Percentiles rank a stretch among this genome's conserved stretches.
phyloP scores from a whole-genome alignment of 2,113 vertebrate species.

The Nettapus auritus region DNA sequence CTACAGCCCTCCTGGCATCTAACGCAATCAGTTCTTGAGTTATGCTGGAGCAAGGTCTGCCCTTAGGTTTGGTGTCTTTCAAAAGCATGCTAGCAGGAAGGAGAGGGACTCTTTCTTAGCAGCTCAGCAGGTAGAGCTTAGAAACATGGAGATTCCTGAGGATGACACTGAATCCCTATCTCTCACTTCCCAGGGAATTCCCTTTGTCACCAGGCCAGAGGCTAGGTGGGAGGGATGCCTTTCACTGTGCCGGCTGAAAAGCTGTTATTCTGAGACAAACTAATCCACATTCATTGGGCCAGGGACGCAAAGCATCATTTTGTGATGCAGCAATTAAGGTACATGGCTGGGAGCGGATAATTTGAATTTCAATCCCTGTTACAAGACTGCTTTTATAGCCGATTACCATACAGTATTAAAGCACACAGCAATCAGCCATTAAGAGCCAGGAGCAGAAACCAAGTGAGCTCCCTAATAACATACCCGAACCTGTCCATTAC shows the following conservation, averaged over 20 bases:
- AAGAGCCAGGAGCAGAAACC: conserved; percentile 3
- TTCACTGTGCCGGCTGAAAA: background rate
- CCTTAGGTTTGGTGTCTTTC: background rate
- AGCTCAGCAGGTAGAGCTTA: background rate
- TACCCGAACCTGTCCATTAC: conserved; percentile 34
- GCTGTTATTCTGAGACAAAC: conserved; percentile 42
- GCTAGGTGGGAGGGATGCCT: background rate
- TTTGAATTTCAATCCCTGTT: conserved; percentile 36
- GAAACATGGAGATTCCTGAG: background rate
- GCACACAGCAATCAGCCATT: background rate
- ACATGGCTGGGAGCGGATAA: background rate
- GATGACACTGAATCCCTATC: background rate
- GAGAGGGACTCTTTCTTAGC: background rate
- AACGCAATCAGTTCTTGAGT: background rate
- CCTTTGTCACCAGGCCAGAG: background rate
- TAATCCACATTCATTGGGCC: background rate
- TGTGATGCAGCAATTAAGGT: conserved; percentile 35
- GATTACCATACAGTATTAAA: conserved; percentile 42
- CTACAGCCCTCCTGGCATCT: background rate
- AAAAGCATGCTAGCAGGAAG: background rate
- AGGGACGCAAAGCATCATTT: conserved; percentile 18
- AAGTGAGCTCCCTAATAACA: conserved; percentile 16
- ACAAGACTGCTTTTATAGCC: background rate
- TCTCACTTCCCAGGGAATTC: background rate
- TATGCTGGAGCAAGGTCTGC: background rate